Conservation (phyloP, 2,888 invertebrate species). For the Petrolisthes manimaculis region DNA sequence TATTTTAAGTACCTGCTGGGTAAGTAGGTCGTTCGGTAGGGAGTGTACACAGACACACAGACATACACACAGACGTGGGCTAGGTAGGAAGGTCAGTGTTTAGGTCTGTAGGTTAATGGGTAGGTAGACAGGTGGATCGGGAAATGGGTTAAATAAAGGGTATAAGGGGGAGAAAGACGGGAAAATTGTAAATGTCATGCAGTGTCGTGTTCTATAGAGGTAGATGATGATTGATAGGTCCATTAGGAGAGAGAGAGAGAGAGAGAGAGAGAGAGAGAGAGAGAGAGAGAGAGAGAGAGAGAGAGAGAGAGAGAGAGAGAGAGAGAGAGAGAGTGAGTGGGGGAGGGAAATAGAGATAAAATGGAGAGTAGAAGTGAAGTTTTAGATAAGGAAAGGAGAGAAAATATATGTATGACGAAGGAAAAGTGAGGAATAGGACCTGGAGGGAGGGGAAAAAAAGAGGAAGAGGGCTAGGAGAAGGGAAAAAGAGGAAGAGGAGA, state of each 20-base stretch:
- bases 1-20: too few relatives aligned
- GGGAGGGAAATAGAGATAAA: background rate
- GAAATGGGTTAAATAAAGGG: too few relatives aligned
- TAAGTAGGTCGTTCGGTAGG: too few relatives aligned
- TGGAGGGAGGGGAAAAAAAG: background rate
- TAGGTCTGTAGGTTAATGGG: too few relatives aligned
- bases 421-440: background rate
- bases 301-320: background rate
- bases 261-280: background rate
- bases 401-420: background rate
- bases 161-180: too few relatives aligned
- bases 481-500: background rate
- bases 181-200: too few relatives aligned
- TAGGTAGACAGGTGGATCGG: too few relatives aligned
- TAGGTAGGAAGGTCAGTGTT: too few relatives aligned
- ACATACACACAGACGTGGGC: too few relatives aligned
- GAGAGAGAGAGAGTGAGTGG: background rate
- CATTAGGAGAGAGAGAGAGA: background rate
- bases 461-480: background rate
- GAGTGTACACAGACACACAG: too few relatives aligned
- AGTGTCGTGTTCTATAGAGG: too few relatives aligned
- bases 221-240: too few relatives aligned
- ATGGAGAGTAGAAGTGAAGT: background rate
- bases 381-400: background rate
- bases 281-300: background rate